phyloP scores from a whole-genome alignment of 2,113 vertebrate species.

The Edolisoma coerulescens region DNA sequence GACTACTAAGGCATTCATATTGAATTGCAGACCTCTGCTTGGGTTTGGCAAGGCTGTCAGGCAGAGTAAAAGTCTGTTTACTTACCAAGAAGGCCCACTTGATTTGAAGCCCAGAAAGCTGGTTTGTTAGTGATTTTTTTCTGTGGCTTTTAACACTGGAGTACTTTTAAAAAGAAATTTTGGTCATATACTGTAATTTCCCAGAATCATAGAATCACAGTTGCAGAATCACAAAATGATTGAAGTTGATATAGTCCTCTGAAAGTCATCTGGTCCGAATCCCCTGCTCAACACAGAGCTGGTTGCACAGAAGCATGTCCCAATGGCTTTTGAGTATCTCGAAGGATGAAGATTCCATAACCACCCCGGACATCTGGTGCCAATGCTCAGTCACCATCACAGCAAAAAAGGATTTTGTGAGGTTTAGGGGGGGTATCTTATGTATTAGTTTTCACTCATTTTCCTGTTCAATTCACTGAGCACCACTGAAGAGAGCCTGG shows the following conservation, averaged over 20 bases:
- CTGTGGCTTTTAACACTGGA: background rate
- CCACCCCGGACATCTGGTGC: background rate
- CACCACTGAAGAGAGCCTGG: background rate
- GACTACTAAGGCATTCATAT: background rate
- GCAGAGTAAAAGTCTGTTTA: background rate
- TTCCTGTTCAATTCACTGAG: background rate
- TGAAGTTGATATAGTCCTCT: background rate
- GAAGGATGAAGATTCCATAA: background rate
- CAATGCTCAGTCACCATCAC: rapidly evolving
- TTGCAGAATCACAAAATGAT: background rate
- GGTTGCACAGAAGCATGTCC: background rate
- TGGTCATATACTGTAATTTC: background rate
- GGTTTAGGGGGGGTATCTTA: background rate
- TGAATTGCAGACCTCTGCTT: background rate
- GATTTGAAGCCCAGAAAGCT: background rate
- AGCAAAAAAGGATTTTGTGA: background rate
- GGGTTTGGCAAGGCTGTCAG: background rate
- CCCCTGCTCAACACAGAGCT: rapidly evolving
- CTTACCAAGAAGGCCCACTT: background rate
- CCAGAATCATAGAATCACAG: background rate
- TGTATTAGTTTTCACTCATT: no score
- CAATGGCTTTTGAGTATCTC: background rate
- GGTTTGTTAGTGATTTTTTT: background rate
- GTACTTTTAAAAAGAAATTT: background rate
- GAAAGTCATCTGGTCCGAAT: background rate